Evolutionary conservation across 2,888 invertebrate species (phyloP).

Genomic region (Diachrysia chrysitis): DNA sequence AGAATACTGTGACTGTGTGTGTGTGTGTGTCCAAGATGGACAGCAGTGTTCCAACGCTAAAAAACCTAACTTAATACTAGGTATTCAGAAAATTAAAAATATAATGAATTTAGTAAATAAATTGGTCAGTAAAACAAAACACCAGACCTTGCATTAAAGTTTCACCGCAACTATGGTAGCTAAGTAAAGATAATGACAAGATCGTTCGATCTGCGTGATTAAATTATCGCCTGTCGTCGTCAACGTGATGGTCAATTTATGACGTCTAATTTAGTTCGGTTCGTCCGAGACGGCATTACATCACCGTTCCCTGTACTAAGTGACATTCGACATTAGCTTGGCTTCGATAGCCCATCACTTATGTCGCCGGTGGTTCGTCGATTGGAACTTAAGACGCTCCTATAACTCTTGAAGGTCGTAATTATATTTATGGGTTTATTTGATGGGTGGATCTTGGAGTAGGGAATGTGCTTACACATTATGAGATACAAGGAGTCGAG

Average conservation of each 20-base stretch:
- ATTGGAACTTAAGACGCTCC: slow-evolving; percentile 9
- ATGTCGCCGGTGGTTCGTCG: slow-evolving; percentile 14
- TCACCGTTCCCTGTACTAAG: slow-evolving; percentile 43
- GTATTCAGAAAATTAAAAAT: no score
- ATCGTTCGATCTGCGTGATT: slow-evolving; percentile 48
- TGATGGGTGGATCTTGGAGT: neutral
- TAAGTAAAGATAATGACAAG: slow-evolving; percentile 45
- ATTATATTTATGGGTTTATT: neutral
- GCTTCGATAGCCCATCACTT: slow-evolving; percentile 41
- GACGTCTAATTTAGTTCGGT: slow-evolving; percentile 50
- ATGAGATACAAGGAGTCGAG: neutral
- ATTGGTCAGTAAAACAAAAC: neutral
- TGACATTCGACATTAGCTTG: slow-evolving; percentile 46
- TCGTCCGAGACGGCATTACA: slow-evolving; percentile 42
- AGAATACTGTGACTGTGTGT: no score
- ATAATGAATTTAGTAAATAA: neutral
- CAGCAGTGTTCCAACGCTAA: no score
- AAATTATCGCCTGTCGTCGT: slow-evolving; percentile 43
- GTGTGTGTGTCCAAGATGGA: no score
- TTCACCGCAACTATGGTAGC: slow-evolving; percentile 14
- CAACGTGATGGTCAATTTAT: slow-evolving; percentile 54
- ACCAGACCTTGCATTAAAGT: neutral
- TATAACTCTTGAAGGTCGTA: slow-evolving; percentile 1
- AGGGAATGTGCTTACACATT: neutral
- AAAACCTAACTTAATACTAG: no score